These are phyloP conservation scores for Patiria pectinifera DNA, from an alignment of 53 echinoderm and acorn worm genomes.

Conservation along the genomic window DNA sequence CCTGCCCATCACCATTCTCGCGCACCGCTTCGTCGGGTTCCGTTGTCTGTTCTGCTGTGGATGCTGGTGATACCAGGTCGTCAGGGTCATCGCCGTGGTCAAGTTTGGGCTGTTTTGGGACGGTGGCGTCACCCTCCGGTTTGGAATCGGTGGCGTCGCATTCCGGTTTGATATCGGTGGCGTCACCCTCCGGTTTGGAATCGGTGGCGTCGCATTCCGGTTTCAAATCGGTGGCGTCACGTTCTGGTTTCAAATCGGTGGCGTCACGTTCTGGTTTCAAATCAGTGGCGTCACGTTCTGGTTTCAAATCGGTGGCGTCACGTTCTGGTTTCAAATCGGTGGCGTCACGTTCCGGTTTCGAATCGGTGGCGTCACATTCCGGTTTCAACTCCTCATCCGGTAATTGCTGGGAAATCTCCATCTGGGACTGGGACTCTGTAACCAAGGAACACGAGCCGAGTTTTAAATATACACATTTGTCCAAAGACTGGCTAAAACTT, in stretches of 20 bases:
- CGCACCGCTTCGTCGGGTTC: constrained; percentile 11
- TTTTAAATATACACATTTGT: not conserved
- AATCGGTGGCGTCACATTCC: not conserved
- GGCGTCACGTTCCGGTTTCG: not conserved
- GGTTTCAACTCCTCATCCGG: not conserved
- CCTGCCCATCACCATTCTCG: constrained; percentile 20
- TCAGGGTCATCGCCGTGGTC: constrained; percentile 10
- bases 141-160: not conserved
- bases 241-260: not conserved
- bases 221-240: not conserved
- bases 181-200: not conserved
- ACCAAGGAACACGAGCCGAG: not conserved
- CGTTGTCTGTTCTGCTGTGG: not conserved
- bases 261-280: not conserved
- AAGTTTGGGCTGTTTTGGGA: constrained; percentile 23
- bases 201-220: not conserved
- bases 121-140: not conserved
- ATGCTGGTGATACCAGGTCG: not conserved
- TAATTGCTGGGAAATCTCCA: constrained; percentile 14
- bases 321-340: not conserved
- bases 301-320: not conserved
- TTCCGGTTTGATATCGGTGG: constrained; percentile 5
- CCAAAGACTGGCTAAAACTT: too few relatives aligned
- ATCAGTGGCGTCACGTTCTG: not conserved
- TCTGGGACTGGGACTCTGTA: constrained; percentile 46